These are phyloP conservation scores for Tromatobia lineatoria DNA, from an alignment of 2,888 invertebrate species.

Conservation along the genomic window DNA sequence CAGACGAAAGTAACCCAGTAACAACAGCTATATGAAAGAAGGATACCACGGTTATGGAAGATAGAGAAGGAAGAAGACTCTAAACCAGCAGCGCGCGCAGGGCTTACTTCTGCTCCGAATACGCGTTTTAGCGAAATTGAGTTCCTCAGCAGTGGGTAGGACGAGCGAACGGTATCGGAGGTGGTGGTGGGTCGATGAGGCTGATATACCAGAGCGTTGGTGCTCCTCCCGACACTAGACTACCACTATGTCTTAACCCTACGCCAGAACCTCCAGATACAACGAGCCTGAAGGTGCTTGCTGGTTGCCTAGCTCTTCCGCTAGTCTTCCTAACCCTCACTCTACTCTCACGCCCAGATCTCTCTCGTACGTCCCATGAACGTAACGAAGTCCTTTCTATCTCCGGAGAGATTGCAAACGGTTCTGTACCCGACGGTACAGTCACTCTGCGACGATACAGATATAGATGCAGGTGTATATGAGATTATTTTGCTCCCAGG, in stretches of 20 bases:
- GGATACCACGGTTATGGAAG: slow-evolving; percentile 31
- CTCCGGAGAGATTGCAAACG: slow-evolving; percentile 65
- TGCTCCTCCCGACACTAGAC: slow-evolving; percentile 36
- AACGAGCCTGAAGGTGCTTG: slow-evolving; percentile 45
- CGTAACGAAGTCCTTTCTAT: slow-evolving; percentile 70
- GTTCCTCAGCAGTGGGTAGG: slow-evolving; percentile 69
- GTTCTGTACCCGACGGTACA: slow-evolving; percentile 57
- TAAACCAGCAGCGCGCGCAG: slow-evolving; percentile 8
- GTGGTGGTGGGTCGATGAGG: slow-evolving; percentile 56
- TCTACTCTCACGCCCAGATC: slow-evolving; percentile 43
- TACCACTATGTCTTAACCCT: background rate
- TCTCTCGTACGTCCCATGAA: slow-evolving; percentile 65
- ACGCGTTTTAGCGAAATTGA: slow-evolving; percentile 83
- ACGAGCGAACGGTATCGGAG: slow-evolving; percentile 31
- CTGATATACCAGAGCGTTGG: slow-evolving; percentile 47
- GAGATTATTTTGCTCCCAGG: slow-evolving; percentile 61
- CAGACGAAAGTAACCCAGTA: slow-evolving; percentile 30
- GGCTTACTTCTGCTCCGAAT: slow-evolving; percentile 38
- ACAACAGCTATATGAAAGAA: background rate
- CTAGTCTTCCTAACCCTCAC: slow-evolving; percentile 36
- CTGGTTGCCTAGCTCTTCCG: slow-evolving; percentile 40
- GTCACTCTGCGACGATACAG: slow-evolving; percentile 6
- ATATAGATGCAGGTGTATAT: slow-evolving; percentile 50
- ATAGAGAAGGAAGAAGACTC: slow-evolving; percentile 1
- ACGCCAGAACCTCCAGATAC: slow-evolving; percentile 1